These are phyloP conservation scores for Ashinkailepas kermadecensis DNA, from an alignment of 2,888 invertebrate genomes.

Conservation along the genomic window DNA sequence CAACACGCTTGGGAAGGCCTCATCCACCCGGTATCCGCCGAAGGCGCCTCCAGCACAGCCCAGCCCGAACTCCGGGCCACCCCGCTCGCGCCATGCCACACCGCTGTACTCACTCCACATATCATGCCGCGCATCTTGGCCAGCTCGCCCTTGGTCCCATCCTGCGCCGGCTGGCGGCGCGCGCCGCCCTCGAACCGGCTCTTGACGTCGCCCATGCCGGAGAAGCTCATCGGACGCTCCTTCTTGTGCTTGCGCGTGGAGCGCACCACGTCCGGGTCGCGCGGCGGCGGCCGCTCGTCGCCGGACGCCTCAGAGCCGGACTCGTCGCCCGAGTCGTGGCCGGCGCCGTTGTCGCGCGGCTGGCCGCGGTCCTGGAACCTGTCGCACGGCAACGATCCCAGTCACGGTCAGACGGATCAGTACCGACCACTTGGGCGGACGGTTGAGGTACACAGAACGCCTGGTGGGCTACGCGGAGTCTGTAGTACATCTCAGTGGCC, in stretches of 20 bases:
- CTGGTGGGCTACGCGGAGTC: too few relatives aligned
- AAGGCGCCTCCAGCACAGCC: too few relatives aligned
- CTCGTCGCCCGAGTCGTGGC: not conserved
- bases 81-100: too few relatives aligned
- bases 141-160: slow-evolving; percentile 80
- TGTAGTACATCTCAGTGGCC: too few relatives aligned
- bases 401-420: too few relatives aligned
- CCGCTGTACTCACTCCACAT: slow-evolving; percentile 41
- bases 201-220: slow-evolving; percentile 34
- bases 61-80: too few relatives aligned
- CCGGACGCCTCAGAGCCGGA: slow-evolving; percentile 19
- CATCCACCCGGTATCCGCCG: too few relatives aligned
- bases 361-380: not conserved
- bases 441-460: too few relatives aligned
- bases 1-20: too few relatives aligned
- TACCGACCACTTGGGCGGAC: too few relatives aligned
- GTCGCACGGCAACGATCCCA: not conserved
- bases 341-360: not conserved
- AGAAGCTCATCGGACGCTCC: slow-evolving; percentile 32
- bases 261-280: slow-evolving; percentile 30
- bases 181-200: slow-evolving; percentile 24
- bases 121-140: slow-evolving; percentile 74
- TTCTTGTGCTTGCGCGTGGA: slow-evolving; percentile 36
- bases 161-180: slow-evolving; percentile 54
- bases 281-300: slow-evolving; percentile 32